phyloP scores from a whole-genome alignment of 2,888 invertebrate genomes.

The Apotomis capreana region DNA sequence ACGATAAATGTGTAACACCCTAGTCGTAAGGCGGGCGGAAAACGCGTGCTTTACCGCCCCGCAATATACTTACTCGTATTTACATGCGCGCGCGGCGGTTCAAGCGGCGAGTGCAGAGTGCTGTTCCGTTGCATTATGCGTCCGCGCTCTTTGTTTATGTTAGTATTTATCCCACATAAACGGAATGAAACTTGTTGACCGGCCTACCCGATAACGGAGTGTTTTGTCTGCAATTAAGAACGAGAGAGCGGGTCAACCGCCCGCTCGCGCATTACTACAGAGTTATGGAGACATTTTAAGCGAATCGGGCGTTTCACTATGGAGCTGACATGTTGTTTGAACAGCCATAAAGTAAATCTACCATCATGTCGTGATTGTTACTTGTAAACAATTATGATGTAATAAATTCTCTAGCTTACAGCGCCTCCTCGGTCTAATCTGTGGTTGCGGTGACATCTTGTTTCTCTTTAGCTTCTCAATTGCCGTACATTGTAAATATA shows the following conservation, averaged over 20 bases:
- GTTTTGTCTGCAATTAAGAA: constrained; percentile 81
- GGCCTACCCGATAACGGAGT: constrained; percentile 70
- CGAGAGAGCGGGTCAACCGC: constrained; percentile 67
- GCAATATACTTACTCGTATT: constrained; percentile 52
- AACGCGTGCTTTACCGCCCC: constrained; percentile 47
- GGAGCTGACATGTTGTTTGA: constrained; percentile 66
- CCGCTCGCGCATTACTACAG: constrained; percentile 60
- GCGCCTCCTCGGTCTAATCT: neutral
- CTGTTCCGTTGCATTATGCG: constrained; percentile 57
- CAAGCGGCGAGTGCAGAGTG: constrained; percentile 57
- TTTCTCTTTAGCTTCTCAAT: neutral
- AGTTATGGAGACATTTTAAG: constrained; percentile 73
- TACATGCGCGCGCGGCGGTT: constrained; percentile 51
- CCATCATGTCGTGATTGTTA: constrained; percentile 55
- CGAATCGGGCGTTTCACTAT: constrained; percentile 66
- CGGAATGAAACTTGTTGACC: constrained; percentile 69
- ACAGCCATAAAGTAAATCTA: constrained; percentile 62
- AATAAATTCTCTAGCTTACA: constrained; percentile 46
- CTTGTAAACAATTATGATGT: constrained; percentile 56
- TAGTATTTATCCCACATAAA: constrained; percentile 70
- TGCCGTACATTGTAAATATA: neutral
- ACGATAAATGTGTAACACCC: constrained; percentile 11
- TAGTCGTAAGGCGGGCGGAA: constrained; percentile 55
- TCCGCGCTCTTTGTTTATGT: constrained; percentile 68
- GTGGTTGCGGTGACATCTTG: neutral